These are phyloP conservation scores for Phasia obesa DNA, from an alignment of 2,888 invertebrate species.

Conservation along the genomic window DNA sequence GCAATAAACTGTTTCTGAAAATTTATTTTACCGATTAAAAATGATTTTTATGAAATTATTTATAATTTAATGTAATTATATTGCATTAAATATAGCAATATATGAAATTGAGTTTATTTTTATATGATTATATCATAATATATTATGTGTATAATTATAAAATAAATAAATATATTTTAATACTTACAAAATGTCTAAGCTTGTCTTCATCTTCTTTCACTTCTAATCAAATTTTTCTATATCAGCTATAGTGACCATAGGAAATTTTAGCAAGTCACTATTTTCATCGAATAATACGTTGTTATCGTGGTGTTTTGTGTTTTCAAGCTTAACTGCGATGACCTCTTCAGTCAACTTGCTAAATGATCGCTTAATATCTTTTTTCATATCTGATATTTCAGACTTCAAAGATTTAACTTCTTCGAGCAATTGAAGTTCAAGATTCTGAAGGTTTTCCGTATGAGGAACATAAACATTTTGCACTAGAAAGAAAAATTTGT, in stretches of 20 bases:
- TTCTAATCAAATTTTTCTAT: conserved; percentile 19
- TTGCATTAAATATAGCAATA: neutral
- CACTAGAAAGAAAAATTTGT: too few species aligned
- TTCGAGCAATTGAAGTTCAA: too few species aligned
- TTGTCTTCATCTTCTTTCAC: conserved; percentile 35
- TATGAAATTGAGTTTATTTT: neutral
- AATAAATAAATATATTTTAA: conserved; percentile 17
- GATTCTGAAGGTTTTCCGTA: too few species aligned
- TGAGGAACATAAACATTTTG: too few species aligned
- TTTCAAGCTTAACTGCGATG: conserved; percentile 29
- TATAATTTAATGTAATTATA: too few species aligned
- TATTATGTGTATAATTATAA: conserved; percentile 8
- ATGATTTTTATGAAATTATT: neutral
- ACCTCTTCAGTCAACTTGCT: conserved; percentile 11
- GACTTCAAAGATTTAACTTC: too few species aligned
- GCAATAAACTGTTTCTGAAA: too few species aligned
- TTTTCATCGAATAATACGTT: conserved; percentile 12
- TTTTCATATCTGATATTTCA: too few species aligned
- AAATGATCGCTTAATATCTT: neutral
- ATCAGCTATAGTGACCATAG: conserved; percentile 13
- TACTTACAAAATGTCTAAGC: conserved; percentile 38
- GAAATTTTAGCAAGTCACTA: neutral
- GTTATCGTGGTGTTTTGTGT: conserved; percentile 21
- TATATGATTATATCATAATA: conserved; percentile 11
- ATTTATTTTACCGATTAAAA: conserved; percentile 10